A percentile compares a stretch with the other conserved stretches of the same genome.
These are phyloP conservation scores for Copsychus sechellarum DNA, from an alignment of 2,113 vertebrate genomes.

Conservation along the genomic window DNA sequence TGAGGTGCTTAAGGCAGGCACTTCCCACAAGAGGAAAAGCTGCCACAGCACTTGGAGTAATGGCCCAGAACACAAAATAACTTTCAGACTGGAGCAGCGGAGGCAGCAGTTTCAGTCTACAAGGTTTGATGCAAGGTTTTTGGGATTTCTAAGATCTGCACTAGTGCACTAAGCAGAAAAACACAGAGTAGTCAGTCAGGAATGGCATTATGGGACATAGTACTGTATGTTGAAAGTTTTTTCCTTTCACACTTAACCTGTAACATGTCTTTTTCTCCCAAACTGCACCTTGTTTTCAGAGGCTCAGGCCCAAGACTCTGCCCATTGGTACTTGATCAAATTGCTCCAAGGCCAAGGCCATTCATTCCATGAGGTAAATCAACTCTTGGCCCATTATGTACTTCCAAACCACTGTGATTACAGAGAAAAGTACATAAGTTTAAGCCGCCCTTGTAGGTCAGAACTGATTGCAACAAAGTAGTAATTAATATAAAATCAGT, in stretches of 20 bases:
- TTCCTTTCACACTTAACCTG: not conserved
- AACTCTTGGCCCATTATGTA: not conserved
- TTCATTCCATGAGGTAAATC: not conserved
- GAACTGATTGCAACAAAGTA: not conserved
- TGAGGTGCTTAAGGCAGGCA: not conserved
- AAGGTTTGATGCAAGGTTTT: not conserved
- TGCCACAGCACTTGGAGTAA: not conserved
- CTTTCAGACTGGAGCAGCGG: not conserved
- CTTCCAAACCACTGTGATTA: not conserved
- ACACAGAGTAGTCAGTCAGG: not conserved
- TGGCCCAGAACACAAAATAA: not conserved
- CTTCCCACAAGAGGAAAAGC: not conserved
- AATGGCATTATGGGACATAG: not conserved
- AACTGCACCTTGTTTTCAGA: not conserved
- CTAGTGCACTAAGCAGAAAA: not conserved
- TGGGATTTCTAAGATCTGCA: not conserved
- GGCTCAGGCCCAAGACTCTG: not conserved
- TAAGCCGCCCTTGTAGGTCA: not conserved
- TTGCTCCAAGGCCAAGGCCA: not conserved
- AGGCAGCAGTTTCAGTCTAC: not conserved
- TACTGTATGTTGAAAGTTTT: not conserved
- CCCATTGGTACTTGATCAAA: not conserved
- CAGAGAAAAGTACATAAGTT: not conserved
- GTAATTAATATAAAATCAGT: not conserved
- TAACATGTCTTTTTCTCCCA: not conserved